Base-by-base conservation (phyloP, 2,113 vertebrate species). In the Cinclus cinclus region DNA sequence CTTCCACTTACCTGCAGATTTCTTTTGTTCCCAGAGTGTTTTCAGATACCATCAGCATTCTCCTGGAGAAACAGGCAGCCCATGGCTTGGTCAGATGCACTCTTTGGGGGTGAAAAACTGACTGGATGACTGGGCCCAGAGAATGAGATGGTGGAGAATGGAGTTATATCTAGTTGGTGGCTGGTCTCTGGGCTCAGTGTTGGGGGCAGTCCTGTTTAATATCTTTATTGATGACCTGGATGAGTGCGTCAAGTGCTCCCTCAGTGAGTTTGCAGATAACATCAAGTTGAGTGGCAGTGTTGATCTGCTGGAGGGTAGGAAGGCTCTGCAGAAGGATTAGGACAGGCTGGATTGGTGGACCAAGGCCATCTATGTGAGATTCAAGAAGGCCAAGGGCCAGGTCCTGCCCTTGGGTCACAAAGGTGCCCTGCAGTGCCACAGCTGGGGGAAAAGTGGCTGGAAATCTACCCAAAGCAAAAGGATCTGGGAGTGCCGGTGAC, bases 341-440 rank as follows among this genome's bases (percentile, higher is more conserved):
- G 18, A 46, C 15, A 46, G 73, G 22, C 63, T 77, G 33, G 9
- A 62, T 41, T 0, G 0, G 0, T 46, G 23, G 44, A 27, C 55
- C 10, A 10, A 39, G 23, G 23, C 23, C 46, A 69, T 0, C 10
- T 12, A 13, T 39, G 15, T n/a, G 41, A n/a, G 13, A 28, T n/a
- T 70, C 23, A 55, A 41, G 7, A 39, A 47, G 23, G 28, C 12
- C 23, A 69, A 46, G 23, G 17, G 47, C 47, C 7, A 16, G 16
- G 20, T 41, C n/a, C 41, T 70, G 19, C 30, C 16, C 24, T 30
- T 55, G 30, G 28, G 47, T 70, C 30, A 30, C 56, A 78, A n/a
- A 7, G n/a, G 17, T 0, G 1, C 19, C 16, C 9, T 24, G n/a
- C 2, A 24, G 49, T 10, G 11, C 65, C 47, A 20, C 24, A 35